Evolutionary conservation across 2,797 vertebrate species (phyloP).

Genomic region (Syngnathus acus): DNA sequence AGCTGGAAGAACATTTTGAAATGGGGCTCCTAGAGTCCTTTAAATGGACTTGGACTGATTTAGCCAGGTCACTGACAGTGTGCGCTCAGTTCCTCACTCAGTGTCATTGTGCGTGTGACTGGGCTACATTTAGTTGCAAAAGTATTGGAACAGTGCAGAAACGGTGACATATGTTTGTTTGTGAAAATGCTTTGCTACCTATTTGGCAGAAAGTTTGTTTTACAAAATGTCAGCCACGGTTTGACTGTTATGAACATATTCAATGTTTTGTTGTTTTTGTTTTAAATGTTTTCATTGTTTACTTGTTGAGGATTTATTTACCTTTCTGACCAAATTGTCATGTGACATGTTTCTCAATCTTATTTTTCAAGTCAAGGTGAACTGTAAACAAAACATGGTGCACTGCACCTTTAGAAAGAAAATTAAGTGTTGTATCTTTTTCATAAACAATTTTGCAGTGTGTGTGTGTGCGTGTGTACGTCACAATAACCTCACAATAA

Average conservation of each 20-base stretch:
- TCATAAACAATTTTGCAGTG: neutral
- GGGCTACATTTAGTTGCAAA: neutral
- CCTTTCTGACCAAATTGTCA: neutral
- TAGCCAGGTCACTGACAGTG: neutral
- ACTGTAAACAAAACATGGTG: neutral
- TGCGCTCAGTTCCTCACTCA: neutral
- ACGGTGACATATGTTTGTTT: slow-evolving; percentile 50
- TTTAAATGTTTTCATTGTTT: neutral
- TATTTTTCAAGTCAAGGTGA: slow-evolving; percentile 40
- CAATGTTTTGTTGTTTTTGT: neutral
- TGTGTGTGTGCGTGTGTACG: no score
- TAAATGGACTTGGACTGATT: neutral
- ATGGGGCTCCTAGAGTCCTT: neutral
- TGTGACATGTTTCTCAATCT: neutral
- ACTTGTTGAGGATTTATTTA: neutral
- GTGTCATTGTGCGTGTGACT: neutral
- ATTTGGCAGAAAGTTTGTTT: slow-evolving; percentile 49
- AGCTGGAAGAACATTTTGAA: neutral
- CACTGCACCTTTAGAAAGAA: neutral
- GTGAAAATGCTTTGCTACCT: slow-evolving; percentile 31
- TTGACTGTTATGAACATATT: slow-evolving; percentile 17
- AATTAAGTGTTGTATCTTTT: neutral
- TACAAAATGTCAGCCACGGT: slow-evolving; percentile 31
- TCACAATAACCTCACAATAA: slow-evolving; percentile 42
- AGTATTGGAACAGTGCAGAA: neutral